These are phyloP conservation scores for Polyommatus icarus DNA, from an alignment of 2,888 invertebrate genomes.

Conservation along the genomic window DNA sequence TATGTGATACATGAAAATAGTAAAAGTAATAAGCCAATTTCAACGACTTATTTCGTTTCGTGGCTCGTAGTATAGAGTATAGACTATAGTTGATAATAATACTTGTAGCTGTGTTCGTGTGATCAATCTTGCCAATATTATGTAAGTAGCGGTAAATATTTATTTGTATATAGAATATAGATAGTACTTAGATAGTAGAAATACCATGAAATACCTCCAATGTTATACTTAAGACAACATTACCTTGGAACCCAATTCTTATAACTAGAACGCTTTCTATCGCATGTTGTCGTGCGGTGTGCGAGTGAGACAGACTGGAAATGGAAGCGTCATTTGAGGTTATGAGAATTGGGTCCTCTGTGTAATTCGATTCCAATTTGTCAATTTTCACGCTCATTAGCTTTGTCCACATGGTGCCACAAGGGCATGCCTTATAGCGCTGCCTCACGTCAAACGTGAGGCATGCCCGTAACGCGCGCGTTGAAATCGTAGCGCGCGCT, in stretches of 20 bases:
- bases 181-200: not conserved
- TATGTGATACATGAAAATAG: no score
- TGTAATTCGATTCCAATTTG: not conserved
- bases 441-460: no score
- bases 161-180: conserved; percentile 2
- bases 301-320: not conserved
- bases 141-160: not conserved
- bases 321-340: not conserved
- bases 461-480: no score
- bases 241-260: not conserved
- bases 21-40: no score
- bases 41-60: not conserved
- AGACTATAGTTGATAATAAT: not conserved
- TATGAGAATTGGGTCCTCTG: not conserved
- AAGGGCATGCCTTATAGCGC: no score
- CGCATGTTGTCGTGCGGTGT: not conserved
- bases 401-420: no score
- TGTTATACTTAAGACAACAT: not conserved
- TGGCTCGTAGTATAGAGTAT: not conserved
- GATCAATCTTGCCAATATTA: not conserved
- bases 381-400: not conserved
- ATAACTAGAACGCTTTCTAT: not conserved
- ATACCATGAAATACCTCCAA: conserved; percentile 21
- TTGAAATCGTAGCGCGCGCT: no score
- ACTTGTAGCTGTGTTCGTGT: conserved; percentile 11